Conservation (phyloP, 2,113 vertebrate genomes). For the Suricata suricatta region DNA sequence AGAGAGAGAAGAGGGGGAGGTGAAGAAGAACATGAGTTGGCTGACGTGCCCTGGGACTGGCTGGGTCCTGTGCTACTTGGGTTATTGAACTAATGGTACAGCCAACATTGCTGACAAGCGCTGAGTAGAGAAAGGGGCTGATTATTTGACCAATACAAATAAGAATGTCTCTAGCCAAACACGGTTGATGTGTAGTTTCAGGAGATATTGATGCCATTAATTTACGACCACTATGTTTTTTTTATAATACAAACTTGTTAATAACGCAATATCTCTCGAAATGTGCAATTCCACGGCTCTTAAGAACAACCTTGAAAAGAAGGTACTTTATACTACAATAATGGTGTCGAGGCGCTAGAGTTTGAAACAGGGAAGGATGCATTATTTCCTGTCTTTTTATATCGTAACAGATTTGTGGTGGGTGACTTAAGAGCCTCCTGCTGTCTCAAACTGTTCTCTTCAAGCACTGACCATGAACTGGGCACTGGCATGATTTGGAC, state of each 20-base stretch:
- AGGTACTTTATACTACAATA: background rate
- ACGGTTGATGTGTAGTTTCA: conserved; percentile 52
- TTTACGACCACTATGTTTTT: conserved; percentile 53
- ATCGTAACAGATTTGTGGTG: conserved; percentile 43
- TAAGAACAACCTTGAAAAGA: conserved; percentile 64
- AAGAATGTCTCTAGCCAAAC: conserved; percentile 21
- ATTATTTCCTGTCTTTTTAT: conserved; percentile 57
- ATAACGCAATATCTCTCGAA: conserved; percentile 66
- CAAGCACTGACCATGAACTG: conserved; percentile 51
- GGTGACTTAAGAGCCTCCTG: conserved; percentile 36
- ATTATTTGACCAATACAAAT: conserved; percentile 22
- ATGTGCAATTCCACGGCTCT: conserved; percentile 55
- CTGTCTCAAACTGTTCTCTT: conserved; percentile 59
- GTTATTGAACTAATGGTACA: conserved; percentile 38
- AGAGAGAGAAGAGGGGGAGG: background rate
- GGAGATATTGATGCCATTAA: conserved; percentile 53
- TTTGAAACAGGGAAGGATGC: background rate
- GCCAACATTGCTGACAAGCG: conserved; percentile 53
- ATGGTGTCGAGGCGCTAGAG: background rate
- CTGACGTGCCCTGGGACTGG: background rate
- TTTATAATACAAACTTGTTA: conserved; percentile 62
- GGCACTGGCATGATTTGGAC: conserved; percentile 62
- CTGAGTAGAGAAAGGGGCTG: background rate
- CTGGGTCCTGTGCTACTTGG: conserved; percentile 54
- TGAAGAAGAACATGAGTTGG: background rate